These are phyloP conservation scores for Scaptomyza pallida DNA, from an alignment of 1,140 invertebrate species.

Conservation along the genomic window DNA sequence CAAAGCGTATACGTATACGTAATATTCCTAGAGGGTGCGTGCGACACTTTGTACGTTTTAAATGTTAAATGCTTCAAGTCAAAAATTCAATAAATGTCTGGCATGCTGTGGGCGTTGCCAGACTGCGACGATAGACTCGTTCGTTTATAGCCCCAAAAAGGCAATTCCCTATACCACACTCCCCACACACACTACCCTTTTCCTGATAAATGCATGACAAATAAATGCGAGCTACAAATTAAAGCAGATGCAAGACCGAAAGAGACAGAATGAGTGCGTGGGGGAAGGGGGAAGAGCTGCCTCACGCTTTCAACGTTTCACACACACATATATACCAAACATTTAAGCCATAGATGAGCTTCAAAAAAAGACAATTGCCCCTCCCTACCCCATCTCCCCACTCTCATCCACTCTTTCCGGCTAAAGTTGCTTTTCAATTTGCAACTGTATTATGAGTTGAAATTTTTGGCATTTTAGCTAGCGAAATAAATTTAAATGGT, in stretches of 20 bases:
- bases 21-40: slow-evolving; percentile 34
- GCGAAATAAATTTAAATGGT: too few relatives aligned
- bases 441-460: too few relatives aligned
- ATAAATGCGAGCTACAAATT: slow-evolving; percentile 36
- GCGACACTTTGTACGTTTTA: slow-evolving; percentile 58
- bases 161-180: not conserved
- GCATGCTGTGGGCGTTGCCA: slow-evolving; percentile 49
- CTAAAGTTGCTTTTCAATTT: too few relatives aligned
- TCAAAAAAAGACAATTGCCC: too few relatives aligned
- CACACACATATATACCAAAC: not conserved
- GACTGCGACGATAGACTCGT: slow-evolving; percentile 9
- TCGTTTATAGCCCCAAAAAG: not conserved
- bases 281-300: not conserved
- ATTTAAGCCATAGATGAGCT: not conserved
- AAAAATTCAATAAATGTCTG: slow-evolving; percentile 73
- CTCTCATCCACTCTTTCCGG: too few relatives aligned
- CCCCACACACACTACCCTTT: too few relatives aligned
- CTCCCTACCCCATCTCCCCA: too few relatives aligned
- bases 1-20: slow-evolving; percentile 4
- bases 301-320: too few relatives aligned
- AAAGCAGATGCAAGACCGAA: too few relatives aligned
- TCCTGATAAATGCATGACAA: slow-evolving; percentile 61
- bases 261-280: too few relatives aligned
- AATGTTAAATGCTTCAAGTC: slow-evolving; percentile 70
- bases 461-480: too few relatives aligned